Conservation (phyloP, 2,888 invertebrate species). For the Elegia similella region DNA sequence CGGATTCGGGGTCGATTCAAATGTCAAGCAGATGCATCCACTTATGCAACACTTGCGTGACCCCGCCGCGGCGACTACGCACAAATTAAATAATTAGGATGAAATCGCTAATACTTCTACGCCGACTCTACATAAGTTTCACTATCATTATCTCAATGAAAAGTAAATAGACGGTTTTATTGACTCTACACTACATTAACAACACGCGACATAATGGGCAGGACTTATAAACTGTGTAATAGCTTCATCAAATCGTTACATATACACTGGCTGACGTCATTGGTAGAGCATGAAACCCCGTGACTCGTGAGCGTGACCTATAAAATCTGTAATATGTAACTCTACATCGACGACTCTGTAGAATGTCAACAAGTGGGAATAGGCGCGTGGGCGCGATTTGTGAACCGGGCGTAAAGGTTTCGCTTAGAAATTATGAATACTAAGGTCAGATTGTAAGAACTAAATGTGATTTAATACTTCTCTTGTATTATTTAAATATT, state of each 20-base stretch:
- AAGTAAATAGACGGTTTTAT: neutral
- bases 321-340: constrained; percentile 7
- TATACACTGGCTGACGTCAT: constrained; percentile 5
- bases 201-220: neutral
- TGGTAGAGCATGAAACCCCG: neutral
- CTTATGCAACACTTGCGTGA: constrained; percentile 71
- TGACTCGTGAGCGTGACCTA: constrained; percentile 8
- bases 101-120: constrained; percentile 4
- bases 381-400: constrained; percentile 2
- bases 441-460: neutral
- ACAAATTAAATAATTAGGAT: constrained; percentile 43
- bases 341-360: constrained; percentile 1
- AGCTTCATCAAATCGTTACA: neutral
- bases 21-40: constrained; percentile 80
- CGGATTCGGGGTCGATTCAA: constrained; percentile 81
- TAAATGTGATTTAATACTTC: no score
- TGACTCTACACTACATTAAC: neutral
- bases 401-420: constrained; percentile 6
- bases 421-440: neutral
- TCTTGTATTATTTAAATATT: no score
- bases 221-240: neutral
- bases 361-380: constrained; percentile 12
- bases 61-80: constrained; percentile 52
- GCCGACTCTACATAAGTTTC: neutral
- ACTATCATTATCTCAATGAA: constrained; percentile 4